Conservation (phyloP, 2,797 vertebrate genomes). For the Micromesistius poutassou region DNA sequence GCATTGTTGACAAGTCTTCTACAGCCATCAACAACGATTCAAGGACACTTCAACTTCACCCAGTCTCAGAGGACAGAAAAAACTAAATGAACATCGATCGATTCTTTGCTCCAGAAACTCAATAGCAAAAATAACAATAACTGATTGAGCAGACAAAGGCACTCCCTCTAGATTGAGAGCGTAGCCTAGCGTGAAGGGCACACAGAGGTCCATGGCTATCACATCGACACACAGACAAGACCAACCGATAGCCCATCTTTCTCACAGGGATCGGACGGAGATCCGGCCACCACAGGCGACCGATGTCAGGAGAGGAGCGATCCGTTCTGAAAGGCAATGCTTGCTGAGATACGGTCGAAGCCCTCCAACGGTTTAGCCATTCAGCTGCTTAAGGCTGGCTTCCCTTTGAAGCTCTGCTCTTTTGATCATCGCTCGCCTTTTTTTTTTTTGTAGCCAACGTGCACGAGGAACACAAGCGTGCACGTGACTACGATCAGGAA, state of each 20-base stretch:
- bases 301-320: constrained; percentile 24
- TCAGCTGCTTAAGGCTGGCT: constrained; percentile 12
- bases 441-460: not conserved
- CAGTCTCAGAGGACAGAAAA: not conserved
- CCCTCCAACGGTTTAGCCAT: constrained; percentile 9
- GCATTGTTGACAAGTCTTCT: not conserved
- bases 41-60: not conserved
- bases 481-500: constrained; percentile 10
- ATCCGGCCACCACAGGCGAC: not conserved
- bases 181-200: constrained; percentile 22
- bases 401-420: not conserved
- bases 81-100: not conserved
- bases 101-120: not conserved
- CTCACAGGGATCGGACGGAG: constrained; percentile 31
- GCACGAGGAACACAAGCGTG: too few species aligned
- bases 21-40: not conserved
- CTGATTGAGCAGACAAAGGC: not conserved
- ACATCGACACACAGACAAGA: constrained; percentile 15
- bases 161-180: not conserved
- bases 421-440: constrained; percentile 18
- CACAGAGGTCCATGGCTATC: constrained; percentile 27
- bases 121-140: not conserved
- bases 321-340: constrained; percentile 4
- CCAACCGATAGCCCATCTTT: constrained; percentile 33
- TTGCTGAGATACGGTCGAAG: constrained; percentile 22